phyloP scores from a whole-genome alignment of 2,888 invertebrate species.

The Sialis lutaria region DNA sequence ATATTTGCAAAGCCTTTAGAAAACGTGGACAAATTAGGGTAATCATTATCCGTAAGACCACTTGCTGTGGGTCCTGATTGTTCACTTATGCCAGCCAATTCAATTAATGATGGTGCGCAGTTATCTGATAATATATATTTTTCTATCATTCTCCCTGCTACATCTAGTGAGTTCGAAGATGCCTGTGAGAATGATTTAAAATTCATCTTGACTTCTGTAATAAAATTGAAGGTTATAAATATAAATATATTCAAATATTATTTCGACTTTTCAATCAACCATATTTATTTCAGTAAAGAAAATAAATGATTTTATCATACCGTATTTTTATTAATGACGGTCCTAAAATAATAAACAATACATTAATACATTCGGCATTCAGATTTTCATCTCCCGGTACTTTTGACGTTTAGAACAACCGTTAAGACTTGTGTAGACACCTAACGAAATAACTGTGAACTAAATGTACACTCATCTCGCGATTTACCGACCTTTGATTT shows the following conservation, averaged over 20 bases:
- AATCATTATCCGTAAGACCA: conserved; percentile 81
- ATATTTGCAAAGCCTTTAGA: conserved; percentile 47
- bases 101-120: conserved; percentile 52
- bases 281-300: too few species aligned
- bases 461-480: too few species aligned
- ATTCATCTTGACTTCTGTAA: neutral
- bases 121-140: conserved; percentile 51
- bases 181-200: neutral
- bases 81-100: conserved; percentile 45
- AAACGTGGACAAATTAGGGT: conserved; percentile 60
- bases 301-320: too few species aligned
- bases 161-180: conserved; percentile 32
- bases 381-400: too few species aligned
- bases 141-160: conserved; percentile 66
- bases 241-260: neutral
- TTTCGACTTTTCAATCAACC: too few species aligned
- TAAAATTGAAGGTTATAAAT: neutral
- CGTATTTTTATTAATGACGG: too few species aligned
- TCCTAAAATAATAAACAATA: too few species aligned
- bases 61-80: conserved; percentile 68
- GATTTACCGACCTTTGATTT: too few species aligned
- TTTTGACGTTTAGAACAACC: too few species aligned
- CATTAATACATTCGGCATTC: too few species aligned
- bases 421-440: too few species aligned
- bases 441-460: neutral